A percentile compares a stretch with the other conserved stretches of the same genome.
phyloP scores from a whole-genome alignment of 2,113 vertebrate genomes.

The Tenrec ecaudatus region DNA sequence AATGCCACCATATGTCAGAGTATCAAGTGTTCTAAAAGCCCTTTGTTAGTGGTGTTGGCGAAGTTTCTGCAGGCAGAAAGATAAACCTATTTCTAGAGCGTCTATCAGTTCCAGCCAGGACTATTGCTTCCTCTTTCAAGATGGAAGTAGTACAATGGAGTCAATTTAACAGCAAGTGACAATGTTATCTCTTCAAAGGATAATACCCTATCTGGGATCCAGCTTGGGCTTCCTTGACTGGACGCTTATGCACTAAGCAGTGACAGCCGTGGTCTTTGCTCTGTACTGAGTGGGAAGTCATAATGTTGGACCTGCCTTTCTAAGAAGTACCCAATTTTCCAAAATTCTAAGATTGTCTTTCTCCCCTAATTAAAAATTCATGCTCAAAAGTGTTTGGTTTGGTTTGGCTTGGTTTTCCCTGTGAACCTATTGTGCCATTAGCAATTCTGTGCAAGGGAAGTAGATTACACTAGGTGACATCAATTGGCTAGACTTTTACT shows the following conservation, averaged over 20 bases:
- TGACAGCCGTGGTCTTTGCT: background rate
- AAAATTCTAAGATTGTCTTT: background rate
- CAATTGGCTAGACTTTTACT: background rate
- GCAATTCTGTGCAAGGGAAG: background rate
- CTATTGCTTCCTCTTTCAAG: no score
- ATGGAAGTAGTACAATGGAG: no score
- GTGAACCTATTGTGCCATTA: background rate
- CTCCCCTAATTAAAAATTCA: background rate
- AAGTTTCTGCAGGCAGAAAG: no score
- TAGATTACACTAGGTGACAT: background rate
- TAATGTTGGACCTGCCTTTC: background rate
- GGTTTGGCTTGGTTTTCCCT: no score
- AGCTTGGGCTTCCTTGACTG: background rate
- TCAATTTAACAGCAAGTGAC: no score
- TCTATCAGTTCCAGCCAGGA: no score
- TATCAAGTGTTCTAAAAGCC: no score
- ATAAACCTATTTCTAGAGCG: no score
- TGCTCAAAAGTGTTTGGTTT: background rate
- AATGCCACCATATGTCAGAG: no score
- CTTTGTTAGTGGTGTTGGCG: no score
- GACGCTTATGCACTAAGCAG: background rate
- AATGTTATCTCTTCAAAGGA: no score
- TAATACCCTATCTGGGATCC: no score
- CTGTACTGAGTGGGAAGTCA: background rate
- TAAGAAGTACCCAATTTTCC: background rate